A percentile compares a stretch with the other conserved stretches of the same genome.
Conservation (phyloP, 2,888 invertebrate species). For the Ethmia dodecea region DNA sequence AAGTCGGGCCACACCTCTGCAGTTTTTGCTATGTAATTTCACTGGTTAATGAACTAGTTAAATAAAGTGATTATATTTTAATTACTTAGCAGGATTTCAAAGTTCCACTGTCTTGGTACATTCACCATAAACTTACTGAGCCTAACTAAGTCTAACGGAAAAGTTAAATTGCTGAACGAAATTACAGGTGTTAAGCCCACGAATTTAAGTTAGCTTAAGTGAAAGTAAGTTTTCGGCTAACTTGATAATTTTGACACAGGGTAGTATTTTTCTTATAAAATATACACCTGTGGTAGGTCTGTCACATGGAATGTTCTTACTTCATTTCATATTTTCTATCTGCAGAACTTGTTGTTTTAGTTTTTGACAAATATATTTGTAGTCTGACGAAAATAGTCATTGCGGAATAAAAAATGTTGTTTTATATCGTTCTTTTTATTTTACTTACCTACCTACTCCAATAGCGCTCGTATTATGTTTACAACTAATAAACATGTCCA, state of each 20-base stretch:
- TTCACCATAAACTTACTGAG: no score
- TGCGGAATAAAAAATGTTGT: conserved; percentile 18
- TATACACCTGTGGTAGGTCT: conserved; percentile 52
- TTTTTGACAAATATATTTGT: conserved; percentile 9
- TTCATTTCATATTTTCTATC: conserved; percentile 5
- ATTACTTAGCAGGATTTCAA: no score
- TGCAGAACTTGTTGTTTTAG: background rate
- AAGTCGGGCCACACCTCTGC: no score
- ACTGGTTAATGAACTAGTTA: no score
- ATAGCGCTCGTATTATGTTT: background rate
- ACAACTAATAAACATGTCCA: background rate
- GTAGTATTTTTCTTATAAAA: conserved; percentile 55
- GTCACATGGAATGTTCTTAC: conserved; percentile 27
- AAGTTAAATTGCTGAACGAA: no score
- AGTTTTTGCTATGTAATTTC: no score
- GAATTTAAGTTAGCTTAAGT: conserved; percentile 21
- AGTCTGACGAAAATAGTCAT: conserved; percentile 21
- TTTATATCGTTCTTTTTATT: conserved; percentile 1
- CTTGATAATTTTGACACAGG: conserved; percentile 43
- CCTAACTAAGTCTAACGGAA: no score
- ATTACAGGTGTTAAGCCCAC: no score
- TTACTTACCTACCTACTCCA: no score
- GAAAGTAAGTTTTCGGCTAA: conserved; percentile 25
- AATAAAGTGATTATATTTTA: no score
- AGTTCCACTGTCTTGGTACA: no score